Evolutionary conservation across 1,140 invertebrate species (phyloP).

Genomic region (Macrobrachium nipponense): DNA sequence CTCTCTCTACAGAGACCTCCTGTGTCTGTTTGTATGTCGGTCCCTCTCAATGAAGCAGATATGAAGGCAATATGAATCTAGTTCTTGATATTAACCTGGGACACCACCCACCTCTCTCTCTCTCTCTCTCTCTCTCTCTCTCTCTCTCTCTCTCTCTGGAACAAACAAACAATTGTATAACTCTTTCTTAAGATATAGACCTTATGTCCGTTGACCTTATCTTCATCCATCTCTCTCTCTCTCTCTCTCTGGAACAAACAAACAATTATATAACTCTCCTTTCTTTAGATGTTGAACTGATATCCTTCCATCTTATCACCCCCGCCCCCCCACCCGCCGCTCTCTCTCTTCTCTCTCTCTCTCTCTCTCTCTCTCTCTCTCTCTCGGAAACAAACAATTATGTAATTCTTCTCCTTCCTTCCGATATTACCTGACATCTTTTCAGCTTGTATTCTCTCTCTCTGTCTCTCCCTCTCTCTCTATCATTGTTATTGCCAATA

Average conservation of each 20-base stretch:
- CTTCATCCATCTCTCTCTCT: not conserved
- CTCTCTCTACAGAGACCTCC: not conserved
- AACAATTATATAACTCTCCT: not conserved
- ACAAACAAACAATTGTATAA: no score
- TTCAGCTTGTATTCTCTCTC: no score
- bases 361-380: slow-evolving; percentile 9
- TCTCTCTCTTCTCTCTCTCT: not conserved
- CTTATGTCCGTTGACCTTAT: no score
- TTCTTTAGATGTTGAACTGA: not conserved
- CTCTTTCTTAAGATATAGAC: no score
- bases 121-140: no score
- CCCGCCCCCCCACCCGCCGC: not conserved
- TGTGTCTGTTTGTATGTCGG: no score
- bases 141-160: no score
- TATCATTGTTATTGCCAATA: no score
- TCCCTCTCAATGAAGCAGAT: no score
- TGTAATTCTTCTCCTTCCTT: not conserved
- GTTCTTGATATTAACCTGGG: not conserved
- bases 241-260: not conserved
- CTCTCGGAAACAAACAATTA: slow-evolving; percentile 18
- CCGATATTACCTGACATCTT: no score
- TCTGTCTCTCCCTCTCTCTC: not conserved
- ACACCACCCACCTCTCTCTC: not conserved
- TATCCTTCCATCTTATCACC: not conserved
- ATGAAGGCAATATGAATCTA: no score